Base-by-base conservation (phyloP, 2,797 vertebrate species). In the Avahi laniger region DNA sequence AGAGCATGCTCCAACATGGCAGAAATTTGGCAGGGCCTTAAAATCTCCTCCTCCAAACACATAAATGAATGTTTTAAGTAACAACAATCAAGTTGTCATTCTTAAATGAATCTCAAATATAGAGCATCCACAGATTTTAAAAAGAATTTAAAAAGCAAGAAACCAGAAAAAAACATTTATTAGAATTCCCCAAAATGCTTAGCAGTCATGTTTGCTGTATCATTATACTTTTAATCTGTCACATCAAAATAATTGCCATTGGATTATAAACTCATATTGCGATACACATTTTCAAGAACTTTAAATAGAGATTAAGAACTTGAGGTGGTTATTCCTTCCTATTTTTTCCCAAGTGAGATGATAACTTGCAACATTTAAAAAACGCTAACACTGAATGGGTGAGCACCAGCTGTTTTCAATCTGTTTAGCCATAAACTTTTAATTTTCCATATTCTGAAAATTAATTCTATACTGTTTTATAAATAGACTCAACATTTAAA, bases 1-100 rank as follows among this genome's bases (percentile, higher is more conserved):
- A 87, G 88, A 92, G 70, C 94, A 5, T 97, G 96, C 85, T 94
- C 72, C 41, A 89, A 48, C 73, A 93, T 43, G 43, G 94, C 79
- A 70, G 48, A 61, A 88, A 96, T 90, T 84, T 95, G 96, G 89
- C 89, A 97, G 83, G 69, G 91, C 24, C 95, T 98, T 96, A 70
- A 93, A 96, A 83, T 94, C 89, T 83, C 76, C 95, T 89, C 80
- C 95, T 98, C 91, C 81, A 94, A 84, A 92, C 89, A 97, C 81
- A 97, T 69, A 97, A 96, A 97, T 94, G 72, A 52, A 95, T 93
- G 91, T 92, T 92, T 96, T 95, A 93, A 95, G 57, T 94, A 96
- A 97, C 59, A 97, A 97, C 30, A 24, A 69, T 50, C 84, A 97
- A 97, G 18, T 50, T 94, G 88, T 50, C 73, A 91, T 43, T 63